phyloP scores from a whole-genome alignment of 2,888 invertebrate genomes.

The Syrphus vitripennis region DNA sequence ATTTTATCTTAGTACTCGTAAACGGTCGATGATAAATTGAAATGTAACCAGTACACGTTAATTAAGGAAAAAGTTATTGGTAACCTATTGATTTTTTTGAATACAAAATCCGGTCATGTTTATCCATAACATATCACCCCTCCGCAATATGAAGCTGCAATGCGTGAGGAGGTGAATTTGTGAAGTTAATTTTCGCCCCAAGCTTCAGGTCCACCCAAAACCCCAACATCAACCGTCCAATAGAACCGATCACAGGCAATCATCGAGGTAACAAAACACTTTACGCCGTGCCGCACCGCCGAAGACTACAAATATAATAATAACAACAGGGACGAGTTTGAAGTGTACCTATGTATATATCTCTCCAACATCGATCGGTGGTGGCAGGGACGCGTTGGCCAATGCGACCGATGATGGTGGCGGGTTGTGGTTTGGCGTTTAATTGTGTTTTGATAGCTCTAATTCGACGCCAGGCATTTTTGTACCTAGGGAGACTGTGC shows the following conservation, averaged over 20 bases:
- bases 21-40: no score
- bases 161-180: slow-evolving; percentile 69
- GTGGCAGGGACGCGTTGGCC: background rate
- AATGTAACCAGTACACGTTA: no score
- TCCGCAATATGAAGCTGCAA: slow-evolving; percentile 23
- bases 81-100: no score
- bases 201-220: slow-evolving; percentile 46
- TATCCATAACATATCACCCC: background rate
- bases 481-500: slow-evolving; percentile 51
- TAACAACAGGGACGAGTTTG: background rate
- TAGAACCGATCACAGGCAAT: slow-evolving; percentile 66
- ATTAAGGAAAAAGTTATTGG: no score
- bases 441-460: slow-evolving; percentile 72
- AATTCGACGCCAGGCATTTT: slow-evolving; percentile 67
- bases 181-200: slow-evolving; percentile 67
- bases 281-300: slow-evolving; percentile 37
- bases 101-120: background rate
- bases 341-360: no score
- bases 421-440: slow-evolving; percentile 54
- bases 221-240: slow-evolving; percentile 32
- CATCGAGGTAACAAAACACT: slow-evolving; percentile 71
- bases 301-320: background rate
- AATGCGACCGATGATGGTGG: background rate
- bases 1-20: no score
- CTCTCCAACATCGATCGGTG: background rate